Conservation (phyloP, 2,888 invertebrate genomes). For the Acrocera orbiculus region DNA sequence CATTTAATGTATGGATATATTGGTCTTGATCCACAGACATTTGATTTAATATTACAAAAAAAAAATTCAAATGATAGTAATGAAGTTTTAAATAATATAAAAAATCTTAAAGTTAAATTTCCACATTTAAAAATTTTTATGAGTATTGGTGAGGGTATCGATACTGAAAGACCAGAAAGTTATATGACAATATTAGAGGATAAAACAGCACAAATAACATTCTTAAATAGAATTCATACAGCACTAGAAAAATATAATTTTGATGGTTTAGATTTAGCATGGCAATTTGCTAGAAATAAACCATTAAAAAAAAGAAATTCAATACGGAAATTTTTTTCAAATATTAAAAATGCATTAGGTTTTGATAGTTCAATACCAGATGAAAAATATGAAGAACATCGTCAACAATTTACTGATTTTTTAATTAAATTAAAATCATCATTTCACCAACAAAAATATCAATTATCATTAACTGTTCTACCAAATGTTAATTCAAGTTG, state of each 20-base stretch:
- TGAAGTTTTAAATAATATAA: constrained; percentile 51
- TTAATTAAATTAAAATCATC: too few species aligned
- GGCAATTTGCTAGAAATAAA: constrained; percentile 67
- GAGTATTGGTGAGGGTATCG: constrained; percentile 62
- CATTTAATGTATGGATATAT: constrained; percentile 65
- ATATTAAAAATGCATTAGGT: too few species aligned
- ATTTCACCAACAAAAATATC: too few species aligned
- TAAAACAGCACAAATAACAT: constrained; percentile 51
- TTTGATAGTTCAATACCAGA: too few species aligned
- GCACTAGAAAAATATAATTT: constrained; percentile 61
- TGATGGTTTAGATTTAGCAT: constrained; percentile 72
- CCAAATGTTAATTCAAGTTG: too few species aligned
- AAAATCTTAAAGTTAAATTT: constrained; percentile 48
- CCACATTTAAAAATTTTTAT: constrained; percentile 55
- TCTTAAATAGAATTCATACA: constrained; percentile 56
- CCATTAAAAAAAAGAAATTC: too few species aligned
- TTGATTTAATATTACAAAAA: constrained; percentile 51
- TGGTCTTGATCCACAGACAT: constrained; percentile 49
- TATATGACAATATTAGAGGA: constrained; percentile 58
- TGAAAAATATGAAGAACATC: too few species aligned
- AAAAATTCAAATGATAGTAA: constrained; percentile 51
- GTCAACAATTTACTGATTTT: too few species aligned
- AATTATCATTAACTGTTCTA: too few species aligned
- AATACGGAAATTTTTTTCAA: too few species aligned
- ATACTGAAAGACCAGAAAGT: constrained; percentile 45